These are phyloP conservation scores for Rhipidura dahli DNA, from an alignment of 2,113 vertebrate genomes.

Conservation along the genomic window DNA sequence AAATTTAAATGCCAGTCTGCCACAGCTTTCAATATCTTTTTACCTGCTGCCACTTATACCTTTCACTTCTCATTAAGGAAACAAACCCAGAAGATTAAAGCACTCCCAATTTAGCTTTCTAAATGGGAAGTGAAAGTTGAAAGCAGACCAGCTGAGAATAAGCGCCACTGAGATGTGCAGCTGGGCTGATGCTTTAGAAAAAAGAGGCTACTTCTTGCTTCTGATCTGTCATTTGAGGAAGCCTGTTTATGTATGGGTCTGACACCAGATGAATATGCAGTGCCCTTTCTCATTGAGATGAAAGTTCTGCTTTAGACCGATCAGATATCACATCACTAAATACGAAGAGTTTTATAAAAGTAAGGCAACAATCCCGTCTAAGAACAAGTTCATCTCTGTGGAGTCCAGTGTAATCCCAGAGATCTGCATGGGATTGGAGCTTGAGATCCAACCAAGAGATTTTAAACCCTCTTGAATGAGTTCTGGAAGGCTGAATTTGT, in stretches of 20 bases:
- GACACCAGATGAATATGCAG: conserved; percentile 40
- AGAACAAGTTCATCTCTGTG: conserved; percentile 16
- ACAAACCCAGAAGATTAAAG: conserved; percentile 49
- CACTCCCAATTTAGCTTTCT: conserved; percentile 53
- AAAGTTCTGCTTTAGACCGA: conserved; percentile 16
- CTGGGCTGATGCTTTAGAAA: conserved; percentile 51
- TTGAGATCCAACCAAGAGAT: not conserved
- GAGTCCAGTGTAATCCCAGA: not conserved
- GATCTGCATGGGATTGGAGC: accelerated
- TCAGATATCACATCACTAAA: conserved; percentile 26
- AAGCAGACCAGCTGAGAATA: conserved; percentile 65
- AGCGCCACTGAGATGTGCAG: conserved; percentile 53
- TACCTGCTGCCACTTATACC: conserved; percentile 52
- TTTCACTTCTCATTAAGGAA: conserved; percentile 64
- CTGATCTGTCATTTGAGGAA: conserved; percentile 44
- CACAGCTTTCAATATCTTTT: conserved; percentile 19
- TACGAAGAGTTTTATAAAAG: not conserved
- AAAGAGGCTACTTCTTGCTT: conserved; percentile 33
- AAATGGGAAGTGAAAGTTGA: conserved; percentile 61
- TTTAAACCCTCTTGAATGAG: not conserved
- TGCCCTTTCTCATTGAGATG: conserved; percentile 42
- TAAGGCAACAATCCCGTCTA: not conserved
- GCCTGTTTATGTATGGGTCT: conserved; percentile 44
- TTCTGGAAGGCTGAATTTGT: not conserved
- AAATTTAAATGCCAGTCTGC: not conserved